Conservation (phyloP, 2,797 vertebrate genomes). For the Capromys pilorides region DNA sequence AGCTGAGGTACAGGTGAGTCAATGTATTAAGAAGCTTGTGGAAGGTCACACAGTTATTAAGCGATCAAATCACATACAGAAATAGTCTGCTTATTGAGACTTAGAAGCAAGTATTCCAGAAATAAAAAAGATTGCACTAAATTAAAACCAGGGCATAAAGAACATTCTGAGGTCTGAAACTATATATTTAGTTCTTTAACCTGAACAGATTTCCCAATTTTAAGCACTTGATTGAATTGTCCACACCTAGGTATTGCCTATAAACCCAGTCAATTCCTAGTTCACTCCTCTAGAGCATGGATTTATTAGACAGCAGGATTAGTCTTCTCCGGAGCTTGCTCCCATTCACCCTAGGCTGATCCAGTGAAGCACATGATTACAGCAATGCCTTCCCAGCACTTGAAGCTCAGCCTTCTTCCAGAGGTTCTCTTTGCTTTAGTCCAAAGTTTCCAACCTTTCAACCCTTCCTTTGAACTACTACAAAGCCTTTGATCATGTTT, state of each 20-base stretch:
- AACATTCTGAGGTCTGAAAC: neutral
- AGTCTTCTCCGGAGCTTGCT: neutral
- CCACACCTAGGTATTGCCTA: neutral
- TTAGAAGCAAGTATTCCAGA: neutral
- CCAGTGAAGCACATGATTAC: neutral
- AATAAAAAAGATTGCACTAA: neutral
- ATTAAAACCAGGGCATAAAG: neutral
- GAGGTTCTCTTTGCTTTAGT: neutral
- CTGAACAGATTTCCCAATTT: neutral
- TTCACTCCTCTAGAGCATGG: neutral
- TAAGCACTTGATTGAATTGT: neutral
- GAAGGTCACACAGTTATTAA: neutral
- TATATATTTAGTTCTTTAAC: neutral
- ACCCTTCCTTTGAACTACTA: neutral
- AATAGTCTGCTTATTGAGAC: neutral
- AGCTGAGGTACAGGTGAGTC: neutral
- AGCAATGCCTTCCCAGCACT: neutral
- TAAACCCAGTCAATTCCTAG: neutral
- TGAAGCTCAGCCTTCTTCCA: neutral
- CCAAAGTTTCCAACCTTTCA: neutral
- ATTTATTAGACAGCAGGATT: neutral
- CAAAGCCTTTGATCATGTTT: neutral
- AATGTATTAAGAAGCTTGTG: neutral
- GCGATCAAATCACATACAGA: neutral
- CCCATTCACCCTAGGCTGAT: neutral